These are phyloP conservation scores for Reticulitermes lucifugus DNA, from an alignment of 2,888 invertebrate genomes.

Conservation along the genomic window DNA sequence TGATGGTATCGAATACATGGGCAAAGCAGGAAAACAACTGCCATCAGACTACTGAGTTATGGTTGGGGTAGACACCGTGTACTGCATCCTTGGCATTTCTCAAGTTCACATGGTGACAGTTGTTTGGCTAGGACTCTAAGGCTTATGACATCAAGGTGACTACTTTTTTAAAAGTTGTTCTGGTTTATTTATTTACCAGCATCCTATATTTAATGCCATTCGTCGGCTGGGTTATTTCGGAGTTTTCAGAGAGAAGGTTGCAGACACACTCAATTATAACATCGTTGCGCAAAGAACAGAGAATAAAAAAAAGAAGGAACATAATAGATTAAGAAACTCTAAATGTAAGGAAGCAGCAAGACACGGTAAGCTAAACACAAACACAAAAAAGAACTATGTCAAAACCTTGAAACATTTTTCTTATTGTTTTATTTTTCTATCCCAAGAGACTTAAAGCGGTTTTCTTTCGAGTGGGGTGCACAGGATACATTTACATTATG, in stretches of 20 bases:
- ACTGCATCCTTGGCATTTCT: background rate
- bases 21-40: no score
- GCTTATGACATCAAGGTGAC: constrained; percentile 3
- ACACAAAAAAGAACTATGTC: no score
- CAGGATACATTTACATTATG: no score
- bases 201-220: background rate
- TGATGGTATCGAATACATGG: no score
- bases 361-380: background rate
- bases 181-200: background rate
- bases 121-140: background rate
- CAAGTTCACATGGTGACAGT: no score
- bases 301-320: background rate
- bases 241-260: background rate
- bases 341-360: background rate
- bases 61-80: background rate
- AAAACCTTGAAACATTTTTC: no score
- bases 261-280: constrained; percentile 15
- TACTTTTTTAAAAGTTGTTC: background rate
- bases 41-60: no score
- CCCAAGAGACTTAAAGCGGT: no score
- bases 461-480: no score
- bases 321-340: background rate
- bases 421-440: no score
- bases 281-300: constrained; percentile 5
- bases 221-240: background rate